These are phyloP conservation scores for Etheostoma perlongum DNA, from an alignment of 2,797 vertebrate genomes.

Conservation along the genomic window DNA sequence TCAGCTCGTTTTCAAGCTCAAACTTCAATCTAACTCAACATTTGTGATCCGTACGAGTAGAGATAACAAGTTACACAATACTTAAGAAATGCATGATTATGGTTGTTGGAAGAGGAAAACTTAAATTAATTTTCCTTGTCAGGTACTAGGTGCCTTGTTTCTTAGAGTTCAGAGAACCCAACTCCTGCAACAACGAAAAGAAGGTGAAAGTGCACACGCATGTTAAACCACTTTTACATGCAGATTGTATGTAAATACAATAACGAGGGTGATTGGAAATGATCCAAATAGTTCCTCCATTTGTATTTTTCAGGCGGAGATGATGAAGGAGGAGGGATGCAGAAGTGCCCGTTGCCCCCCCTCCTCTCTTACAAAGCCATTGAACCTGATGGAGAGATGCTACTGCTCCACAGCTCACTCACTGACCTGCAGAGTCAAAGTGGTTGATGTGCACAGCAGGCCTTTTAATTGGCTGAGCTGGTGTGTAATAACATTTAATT, in stretches of 20 bases:
- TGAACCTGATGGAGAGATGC: constrained; percentile 53
- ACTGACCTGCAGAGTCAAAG: constrained; percentile 22
- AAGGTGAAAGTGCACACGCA: not conserved
- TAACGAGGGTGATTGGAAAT: not conserved
- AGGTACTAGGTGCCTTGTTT: not conserved
- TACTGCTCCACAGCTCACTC: constrained; percentile 33
- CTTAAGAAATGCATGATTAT: not conserved
- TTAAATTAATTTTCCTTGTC: not conserved
- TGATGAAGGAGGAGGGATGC: constrained; percentile 13
- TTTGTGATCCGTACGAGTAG: not conserved
- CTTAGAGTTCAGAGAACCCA: not conserved
- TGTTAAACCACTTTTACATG: not conserved
- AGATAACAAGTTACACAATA: not conserved
- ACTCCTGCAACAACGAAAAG: not conserved
- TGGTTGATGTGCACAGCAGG: constrained; percentile 37
- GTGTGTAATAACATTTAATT: constrained; percentile 21
- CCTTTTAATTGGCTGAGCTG: constrained; percentile 51
- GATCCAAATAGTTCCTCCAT: not conserved
- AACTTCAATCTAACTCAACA: not conserved
- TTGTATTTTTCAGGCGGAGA: constrained; percentile 3
- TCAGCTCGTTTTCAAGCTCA: not conserved
- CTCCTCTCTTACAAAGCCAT: constrained; percentile 30
- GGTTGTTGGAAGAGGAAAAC: not conserved
- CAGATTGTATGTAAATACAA: not conserved
- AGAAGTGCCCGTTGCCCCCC: constrained; percentile 34